Percentiles rank a stretch among this genome's conserved stretches.
Conservation (phyloP, 2,113 vertebrate species). For the Scomber scombrus region DNA sequence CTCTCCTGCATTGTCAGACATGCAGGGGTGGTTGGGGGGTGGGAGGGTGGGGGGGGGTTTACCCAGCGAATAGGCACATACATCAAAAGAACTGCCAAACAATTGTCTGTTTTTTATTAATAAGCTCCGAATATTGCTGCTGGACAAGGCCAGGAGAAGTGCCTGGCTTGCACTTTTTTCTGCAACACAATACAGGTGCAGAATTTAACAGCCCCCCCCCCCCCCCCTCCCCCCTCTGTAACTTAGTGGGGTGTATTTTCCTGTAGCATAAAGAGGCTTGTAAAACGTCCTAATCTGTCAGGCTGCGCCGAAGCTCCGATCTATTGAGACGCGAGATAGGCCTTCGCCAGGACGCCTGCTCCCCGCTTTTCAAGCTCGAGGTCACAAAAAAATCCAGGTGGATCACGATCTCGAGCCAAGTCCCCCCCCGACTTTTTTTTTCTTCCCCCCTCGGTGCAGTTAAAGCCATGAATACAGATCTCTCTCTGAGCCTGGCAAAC, state of each 20-base stretch:
- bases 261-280: constrained; percentile 69
- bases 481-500: constrained; percentile 37
- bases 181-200: constrained; percentile 84
- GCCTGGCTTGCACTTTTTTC: constrained; percentile 77
- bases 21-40: not conserved
- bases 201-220: constrained; percentile 64
- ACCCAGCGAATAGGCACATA: constrained; percentile 75
- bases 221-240: not conserved
- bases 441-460: constrained; percentile 17
- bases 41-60: constrained; percentile 20
- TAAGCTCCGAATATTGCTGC: constrained; percentile 79
- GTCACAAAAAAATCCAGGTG: constrained; percentile 64
- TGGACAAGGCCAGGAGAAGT: constrained; percentile 82
- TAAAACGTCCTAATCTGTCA: constrained; percentile 71
- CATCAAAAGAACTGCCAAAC: constrained; percentile 84
- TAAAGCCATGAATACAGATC: constrained; percentile 62
- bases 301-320: constrained; percentile 41
- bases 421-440: constrained; percentile 40
- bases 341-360: constrained; percentile 41
- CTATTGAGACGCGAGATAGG: constrained; percentile 46
- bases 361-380: constrained; percentile 46
- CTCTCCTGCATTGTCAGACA: constrained; percentile 74
- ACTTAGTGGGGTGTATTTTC: constrained; percentile 45
- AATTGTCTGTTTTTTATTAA: constrained; percentile 84
- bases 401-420: constrained; percentile 48